Percentiles rank a stretch among this genome's conserved stretches.
phyloP scores from a whole-genome alignment of 2,797 vertebrate species.

The Chelon labrosus region DNA sequence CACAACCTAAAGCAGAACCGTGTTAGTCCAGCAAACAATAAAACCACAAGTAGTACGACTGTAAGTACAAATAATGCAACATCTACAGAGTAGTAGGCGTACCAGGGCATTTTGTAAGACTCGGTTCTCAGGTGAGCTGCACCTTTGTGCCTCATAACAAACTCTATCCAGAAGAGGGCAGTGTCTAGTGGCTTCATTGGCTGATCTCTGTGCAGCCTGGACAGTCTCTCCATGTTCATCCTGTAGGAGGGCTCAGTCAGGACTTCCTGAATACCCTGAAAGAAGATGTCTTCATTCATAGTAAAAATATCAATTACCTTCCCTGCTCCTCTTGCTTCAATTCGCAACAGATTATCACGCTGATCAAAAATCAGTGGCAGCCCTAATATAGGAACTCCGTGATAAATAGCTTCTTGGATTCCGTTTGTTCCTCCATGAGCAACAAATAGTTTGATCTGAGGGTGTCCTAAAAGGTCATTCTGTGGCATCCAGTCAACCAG shows the following conservation, averaged over 20 bases:
- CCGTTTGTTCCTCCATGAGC: slow-evolving; percentile 83
- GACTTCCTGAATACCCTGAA: slow-evolving; percentile 74
- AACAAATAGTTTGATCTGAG: slow-evolving; percentile 77
- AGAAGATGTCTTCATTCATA: slow-evolving; percentile 63
- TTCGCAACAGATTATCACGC: slow-evolving; percentile 73
- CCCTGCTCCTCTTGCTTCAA: slow-evolving; percentile 68
- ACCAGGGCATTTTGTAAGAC: slow-evolving; percentile 80
- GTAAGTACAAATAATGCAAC: slow-evolving; percentile 54
- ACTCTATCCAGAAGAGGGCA: slow-evolving; percentile 85
- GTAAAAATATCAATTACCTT: slow-evolving; percentile 66
- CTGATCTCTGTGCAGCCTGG: slow-evolving; percentile 75
- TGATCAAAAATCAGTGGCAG: slow-evolving; percentile 82
- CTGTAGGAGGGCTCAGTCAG: slow-evolving; percentile 76
- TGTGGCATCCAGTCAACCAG: slow-evolving; percentile 84
- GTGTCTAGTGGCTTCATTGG: slow-evolving; percentile 70
- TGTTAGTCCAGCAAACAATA: neutral
- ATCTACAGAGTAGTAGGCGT: slow-evolving; percentile 77
- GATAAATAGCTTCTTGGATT: slow-evolving; percentile 79
- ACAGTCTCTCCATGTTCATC: slow-evolving; percentile 80
- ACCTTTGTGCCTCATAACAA: slow-evolving; percentile 75
- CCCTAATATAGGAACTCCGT: slow-evolving; percentile 70
- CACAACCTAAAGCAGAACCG: slow-evolving; percentile 49
- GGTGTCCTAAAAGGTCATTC: slow-evolving; percentile 82
- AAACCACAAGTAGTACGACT: neutral
- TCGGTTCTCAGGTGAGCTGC: slow-evolving; percentile 75